These are phyloP conservation scores for Rhaphigaster nebulosa DNA, from an alignment of 2,888 invertebrate genomes.

Conservation along the genomic window DNA sequence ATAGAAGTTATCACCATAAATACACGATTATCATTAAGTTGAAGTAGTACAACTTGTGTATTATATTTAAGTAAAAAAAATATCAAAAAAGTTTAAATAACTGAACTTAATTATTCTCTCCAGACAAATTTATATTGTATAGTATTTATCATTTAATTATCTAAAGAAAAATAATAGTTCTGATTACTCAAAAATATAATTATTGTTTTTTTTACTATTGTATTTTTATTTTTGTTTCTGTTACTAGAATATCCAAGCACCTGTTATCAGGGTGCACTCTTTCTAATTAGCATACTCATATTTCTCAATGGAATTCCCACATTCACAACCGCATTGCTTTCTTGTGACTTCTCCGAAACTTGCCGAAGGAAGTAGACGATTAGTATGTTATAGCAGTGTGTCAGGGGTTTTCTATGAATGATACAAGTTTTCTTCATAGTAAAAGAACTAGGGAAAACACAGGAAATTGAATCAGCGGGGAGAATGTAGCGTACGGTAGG, in stretches of 20 bases:
- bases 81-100: too few species aligned
- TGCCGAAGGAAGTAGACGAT: not conserved
- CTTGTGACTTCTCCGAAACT: not conserved
- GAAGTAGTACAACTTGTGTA: too few species aligned
- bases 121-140: too few species aligned
- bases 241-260: not conserved
- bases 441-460: not conserved
- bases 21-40: too few species aligned
- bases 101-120: too few species aligned
- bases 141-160: too few species aligned
- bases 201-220: too few species aligned
- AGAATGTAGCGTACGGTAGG: constrained; percentile 19
- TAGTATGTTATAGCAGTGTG: not conserved
- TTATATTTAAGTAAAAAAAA: too few species aligned
- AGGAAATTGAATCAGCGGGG: constrained; percentile 24
- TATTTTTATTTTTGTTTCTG: too few species aligned
- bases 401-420: not conserved
- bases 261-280: not conserved
- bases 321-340: not conserved
- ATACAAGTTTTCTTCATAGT: not conserved
- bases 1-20: too few species aligned
- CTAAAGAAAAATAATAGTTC: too few species aligned
- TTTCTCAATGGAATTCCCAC: not conserved
- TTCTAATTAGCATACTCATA: not conserved
- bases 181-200: too few species aligned